These are phyloP conservation scores for Neoseiulus cucumeris DNA, from an alignment of 1,140 invertebrate genomes.

Conservation along the genomic window DNA sequence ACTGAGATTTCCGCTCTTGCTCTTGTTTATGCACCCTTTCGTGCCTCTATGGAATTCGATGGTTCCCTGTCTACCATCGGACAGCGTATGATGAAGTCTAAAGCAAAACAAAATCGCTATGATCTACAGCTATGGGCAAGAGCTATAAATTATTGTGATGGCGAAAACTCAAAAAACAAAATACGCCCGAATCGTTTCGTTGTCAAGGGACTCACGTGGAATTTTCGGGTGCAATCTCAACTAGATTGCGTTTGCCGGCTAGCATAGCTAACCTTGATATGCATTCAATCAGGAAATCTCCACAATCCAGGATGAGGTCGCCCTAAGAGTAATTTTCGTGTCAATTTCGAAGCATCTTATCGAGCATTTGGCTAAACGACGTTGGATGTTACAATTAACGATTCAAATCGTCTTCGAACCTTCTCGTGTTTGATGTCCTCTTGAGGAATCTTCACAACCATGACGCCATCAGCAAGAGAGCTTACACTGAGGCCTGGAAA, in stretches of 20 bases:
- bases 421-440: conserved; percentile 10
- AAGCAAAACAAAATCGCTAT: background rate
- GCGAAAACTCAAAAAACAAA: background rate
- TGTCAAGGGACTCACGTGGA: background rate
- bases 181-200: background rate
- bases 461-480: background rate
- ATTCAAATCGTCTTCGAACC: too few relatives aligned
- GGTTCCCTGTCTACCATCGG: background rate
- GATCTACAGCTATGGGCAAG: background rate
- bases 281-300: background rate
- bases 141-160: background rate
- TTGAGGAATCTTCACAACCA: background rate
- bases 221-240: background rate
- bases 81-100: background rate
- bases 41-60: background rate
- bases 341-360: background rate
- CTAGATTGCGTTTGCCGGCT: background rate
- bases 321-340: background rate
- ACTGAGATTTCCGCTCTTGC: background rate
- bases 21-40: background rate
- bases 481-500: conserved; percentile 2
- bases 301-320: background rate
- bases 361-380: too few relatives aligned
- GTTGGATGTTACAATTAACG: too few relatives aligned
- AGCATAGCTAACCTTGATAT: background rate